Conservation (phyloP, 2,797 vertebrate genomes). For the Artibeus jamaicensis region DNA sequence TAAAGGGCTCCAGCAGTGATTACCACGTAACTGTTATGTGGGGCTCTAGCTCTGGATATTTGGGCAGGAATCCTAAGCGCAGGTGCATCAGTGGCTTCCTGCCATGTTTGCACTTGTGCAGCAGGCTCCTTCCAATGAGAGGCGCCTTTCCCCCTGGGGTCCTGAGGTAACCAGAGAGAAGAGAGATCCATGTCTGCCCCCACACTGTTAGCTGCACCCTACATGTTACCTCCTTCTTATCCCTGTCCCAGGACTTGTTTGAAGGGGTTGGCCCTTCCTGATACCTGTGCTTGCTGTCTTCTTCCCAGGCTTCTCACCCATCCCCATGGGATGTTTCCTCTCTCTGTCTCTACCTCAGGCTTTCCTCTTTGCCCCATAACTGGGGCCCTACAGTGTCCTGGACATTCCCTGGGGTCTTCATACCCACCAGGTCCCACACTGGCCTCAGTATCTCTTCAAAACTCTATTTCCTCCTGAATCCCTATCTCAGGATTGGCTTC, state of each 20-base stretch:
- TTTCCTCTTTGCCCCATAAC: neutral
- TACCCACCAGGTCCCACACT: rapidly evolving
- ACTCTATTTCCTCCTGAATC: neutral
- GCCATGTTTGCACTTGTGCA: neutral
- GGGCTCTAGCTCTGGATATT: rapidly evolving
- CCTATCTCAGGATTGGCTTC: neutral
- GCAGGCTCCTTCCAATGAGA: neutral
- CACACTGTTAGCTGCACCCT: neutral
- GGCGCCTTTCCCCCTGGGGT: rapidly evolving
- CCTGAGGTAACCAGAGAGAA: neutral
- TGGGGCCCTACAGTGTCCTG: neutral
- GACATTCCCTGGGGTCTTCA: neutral
- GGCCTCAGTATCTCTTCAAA: neutral
- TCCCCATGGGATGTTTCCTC: rapidly evolving
- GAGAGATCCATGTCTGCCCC: rapidly evolving
- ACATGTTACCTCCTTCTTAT: neutral
- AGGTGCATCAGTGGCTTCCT: neutral
- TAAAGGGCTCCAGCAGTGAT: neutral
- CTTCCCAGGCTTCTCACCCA: neutral
- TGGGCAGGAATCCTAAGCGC: neutral
- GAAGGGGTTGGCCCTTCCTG: neutral
- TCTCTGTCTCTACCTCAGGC: neutral
- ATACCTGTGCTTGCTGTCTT: neutral
- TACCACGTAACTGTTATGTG: neutral
- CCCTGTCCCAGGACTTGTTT: neutral